phyloP scores from a whole-genome alignment of 2,113 vertebrate genomes.

The Chionomys nivalis region DNA sequence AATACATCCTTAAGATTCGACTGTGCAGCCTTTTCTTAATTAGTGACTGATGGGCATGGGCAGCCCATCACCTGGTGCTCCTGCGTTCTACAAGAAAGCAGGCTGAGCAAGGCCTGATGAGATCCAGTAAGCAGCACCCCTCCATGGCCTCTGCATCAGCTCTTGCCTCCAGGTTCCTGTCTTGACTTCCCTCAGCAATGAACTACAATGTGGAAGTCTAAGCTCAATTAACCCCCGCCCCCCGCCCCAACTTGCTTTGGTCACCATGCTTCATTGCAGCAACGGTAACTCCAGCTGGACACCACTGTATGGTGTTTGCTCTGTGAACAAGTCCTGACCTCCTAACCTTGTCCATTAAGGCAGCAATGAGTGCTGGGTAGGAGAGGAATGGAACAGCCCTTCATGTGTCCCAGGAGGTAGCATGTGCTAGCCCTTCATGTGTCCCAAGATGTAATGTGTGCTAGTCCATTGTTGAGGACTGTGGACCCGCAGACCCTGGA shows the following conservation, averaged over 20 bases:
- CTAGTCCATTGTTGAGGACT: too few relatives aligned
- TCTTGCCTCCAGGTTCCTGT: background rate
- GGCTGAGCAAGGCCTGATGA: background rate
- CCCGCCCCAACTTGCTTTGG: background rate
- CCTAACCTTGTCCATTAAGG: background rate
- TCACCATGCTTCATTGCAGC: background rate
- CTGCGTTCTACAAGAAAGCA: background rate
- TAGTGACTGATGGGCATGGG: background rate
- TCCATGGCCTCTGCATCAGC: too few relatives aligned
- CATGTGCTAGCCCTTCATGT: background rate
- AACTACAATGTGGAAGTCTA: background rate
- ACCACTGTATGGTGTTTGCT: background rate
- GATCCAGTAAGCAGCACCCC: background rate
- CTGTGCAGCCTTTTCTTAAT: background rate
- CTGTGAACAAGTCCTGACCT: background rate
- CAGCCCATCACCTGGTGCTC: background rate
- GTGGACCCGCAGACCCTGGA: too few relatives aligned
- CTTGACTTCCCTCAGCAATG: background rate
- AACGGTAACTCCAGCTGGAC: background rate
- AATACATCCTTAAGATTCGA: background rate
- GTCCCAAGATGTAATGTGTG: too few relatives aligned
- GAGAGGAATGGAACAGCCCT: background rate
- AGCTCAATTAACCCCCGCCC: background rate
- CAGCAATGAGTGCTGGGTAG: background rate
- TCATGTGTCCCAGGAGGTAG: too few relatives aligned